A percentile compares a stretch with the other conserved stretches of the same genome.
phyloP scores from a whole-genome alignment of 1,140 invertebrate species.

The Ephestia elutella region DNA sequence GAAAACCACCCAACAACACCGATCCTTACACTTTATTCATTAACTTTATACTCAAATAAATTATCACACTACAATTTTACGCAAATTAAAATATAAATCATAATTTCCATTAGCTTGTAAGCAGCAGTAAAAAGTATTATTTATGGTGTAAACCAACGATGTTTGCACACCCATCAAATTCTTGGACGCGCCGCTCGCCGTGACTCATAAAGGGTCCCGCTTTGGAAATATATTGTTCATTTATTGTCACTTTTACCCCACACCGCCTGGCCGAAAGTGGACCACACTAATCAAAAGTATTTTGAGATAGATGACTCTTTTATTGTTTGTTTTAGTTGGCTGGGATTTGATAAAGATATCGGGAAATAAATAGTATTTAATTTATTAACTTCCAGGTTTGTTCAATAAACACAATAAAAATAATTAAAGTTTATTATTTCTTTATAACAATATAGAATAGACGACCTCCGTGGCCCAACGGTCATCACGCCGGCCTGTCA shows the following conservation, averaged over 20 bases:
- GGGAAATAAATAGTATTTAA: no score
- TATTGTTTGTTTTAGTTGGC: background rate
- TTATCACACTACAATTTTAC: background rate
- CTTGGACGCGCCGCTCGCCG: background rate
- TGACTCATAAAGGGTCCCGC: background rate
- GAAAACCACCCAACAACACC: background rate
- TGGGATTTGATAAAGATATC: no score
- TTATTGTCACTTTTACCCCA: slow-evolving; percentile 2
- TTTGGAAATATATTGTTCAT: background rate
- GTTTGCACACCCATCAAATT: slow-evolving; percentile 2
- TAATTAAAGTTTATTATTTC: no score
- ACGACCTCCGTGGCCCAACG: no score
- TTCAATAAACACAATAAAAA: no score
- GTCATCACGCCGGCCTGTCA: no score
- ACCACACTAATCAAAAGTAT: background rate
- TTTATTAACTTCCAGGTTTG: no score
- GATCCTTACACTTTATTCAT: no score
- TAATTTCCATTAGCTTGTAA: background rate
- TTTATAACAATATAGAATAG: no score
- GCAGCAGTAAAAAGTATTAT: background rate
- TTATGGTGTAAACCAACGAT: background rate
- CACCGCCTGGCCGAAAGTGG: background rate
- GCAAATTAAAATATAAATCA: slow-evolving; percentile 2
- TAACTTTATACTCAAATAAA: background rate
- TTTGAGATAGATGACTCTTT: background rate